Conservation (phyloP, 2,113 vertebrate species). For the Ginglymostoma cirratum region DNA sequence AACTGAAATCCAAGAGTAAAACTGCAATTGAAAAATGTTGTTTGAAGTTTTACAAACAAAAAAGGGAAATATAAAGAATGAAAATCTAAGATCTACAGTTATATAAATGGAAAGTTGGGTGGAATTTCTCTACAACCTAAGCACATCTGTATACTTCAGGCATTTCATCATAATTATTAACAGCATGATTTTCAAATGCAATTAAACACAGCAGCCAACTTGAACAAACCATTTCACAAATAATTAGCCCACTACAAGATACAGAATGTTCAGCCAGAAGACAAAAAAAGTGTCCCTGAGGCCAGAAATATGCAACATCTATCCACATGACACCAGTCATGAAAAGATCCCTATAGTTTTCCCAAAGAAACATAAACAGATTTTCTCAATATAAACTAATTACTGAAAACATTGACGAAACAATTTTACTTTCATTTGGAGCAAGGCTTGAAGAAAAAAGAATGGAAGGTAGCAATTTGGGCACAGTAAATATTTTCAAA, state of each 20-base stretch:
- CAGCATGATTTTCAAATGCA: conserved; percentile 14
- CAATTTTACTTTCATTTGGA: neutral
- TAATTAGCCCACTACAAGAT: conserved; percentile 20
- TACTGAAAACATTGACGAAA: conserved; percentile 10
- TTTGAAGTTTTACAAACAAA: neutral
- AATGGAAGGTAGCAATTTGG: neutral
- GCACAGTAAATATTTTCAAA: neutral
- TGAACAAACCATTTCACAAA: conserved; percentile 32
- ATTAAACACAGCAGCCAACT: conserved; percentile 33
- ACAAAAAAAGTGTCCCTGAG: neutral
- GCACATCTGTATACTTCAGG: conserved; percentile 4
- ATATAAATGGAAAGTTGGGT: neutral
- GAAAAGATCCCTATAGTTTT: conserved; percentile 10
- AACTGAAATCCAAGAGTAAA: neutral
- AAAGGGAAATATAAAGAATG: neutral
- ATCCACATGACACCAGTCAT: neutral
- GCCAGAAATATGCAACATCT: conserved; percentile 6
- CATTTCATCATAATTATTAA: conserved; percentile 24
- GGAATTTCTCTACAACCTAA: conserved; percentile 18
- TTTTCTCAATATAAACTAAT: neutral
- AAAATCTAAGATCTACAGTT: neutral
- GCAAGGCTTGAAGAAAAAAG: neutral
- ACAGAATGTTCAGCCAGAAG: conserved; percentile 15
- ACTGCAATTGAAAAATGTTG: neutral
- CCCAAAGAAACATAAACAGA: conserved; percentile 8